A percentile compares a stretch with the other conserved stretches of the same genome.
Evolutionary conservation across 2,113 vertebrate genomes (phyloP).

Genomic region (Poeciliopsis prolifica): DNA sequence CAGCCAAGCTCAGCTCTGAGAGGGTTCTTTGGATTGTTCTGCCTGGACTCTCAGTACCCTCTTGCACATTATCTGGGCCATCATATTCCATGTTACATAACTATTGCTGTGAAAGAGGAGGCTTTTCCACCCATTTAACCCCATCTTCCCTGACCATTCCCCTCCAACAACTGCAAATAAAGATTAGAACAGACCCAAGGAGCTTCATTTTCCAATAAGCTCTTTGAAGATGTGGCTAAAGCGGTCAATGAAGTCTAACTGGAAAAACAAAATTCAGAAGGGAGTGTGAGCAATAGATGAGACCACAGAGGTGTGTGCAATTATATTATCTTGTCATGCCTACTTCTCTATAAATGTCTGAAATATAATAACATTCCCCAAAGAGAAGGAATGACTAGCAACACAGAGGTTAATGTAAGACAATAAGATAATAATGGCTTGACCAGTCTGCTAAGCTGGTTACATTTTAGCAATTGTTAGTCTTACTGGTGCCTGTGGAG

Average conservation of each 20-base stretch:
- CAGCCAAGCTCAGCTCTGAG: constrained; percentile 19
- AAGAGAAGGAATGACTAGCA: no score
- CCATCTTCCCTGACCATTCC: constrained; percentile 3
- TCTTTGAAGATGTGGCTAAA: constrained; percentile 17
- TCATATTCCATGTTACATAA: constrained; percentile 36
- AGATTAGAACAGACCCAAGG: constrained; percentile 40
- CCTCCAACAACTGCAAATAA: constrained; percentile 21
- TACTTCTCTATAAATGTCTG: no score
- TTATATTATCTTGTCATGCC: not conserved
- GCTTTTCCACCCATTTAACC: not conserved
- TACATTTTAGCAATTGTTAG: no score
- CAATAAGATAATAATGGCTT: no score
- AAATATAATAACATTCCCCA: no score
- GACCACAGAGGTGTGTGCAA: not conserved
- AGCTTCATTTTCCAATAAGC: constrained; percentile 20
- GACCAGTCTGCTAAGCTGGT: no score
- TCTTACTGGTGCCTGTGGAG: not conserved
- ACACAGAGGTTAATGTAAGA: no score
- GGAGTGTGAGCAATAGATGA: constrained; percentile 37
- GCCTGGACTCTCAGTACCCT: constrained; percentile 7
- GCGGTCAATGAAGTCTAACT: not conserved
- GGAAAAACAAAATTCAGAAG: constrained; percentile 7
- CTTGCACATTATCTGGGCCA: constrained; percentile 4
- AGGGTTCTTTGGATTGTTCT: constrained; percentile 26
- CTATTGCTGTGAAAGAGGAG: constrained; percentile 7